Evolutionary conservation across 1,140 invertebrate species (phyloP), one percentile per base, ranked within the genome.

Genomic region (Drosophila watanabei): DNA sequence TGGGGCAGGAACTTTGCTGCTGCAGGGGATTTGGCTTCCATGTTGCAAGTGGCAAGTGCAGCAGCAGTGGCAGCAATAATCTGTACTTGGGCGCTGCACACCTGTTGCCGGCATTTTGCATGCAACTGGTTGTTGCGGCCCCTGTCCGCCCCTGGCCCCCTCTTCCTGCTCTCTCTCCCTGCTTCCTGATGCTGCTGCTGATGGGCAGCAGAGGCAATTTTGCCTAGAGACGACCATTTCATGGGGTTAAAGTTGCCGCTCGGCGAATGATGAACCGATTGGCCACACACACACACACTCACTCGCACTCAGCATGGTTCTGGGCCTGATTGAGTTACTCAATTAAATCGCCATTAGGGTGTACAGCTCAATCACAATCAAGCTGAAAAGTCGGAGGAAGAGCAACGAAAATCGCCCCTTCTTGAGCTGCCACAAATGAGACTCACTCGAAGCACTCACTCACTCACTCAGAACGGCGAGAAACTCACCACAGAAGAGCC

Each of bases 81-180:
- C 51, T 52, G 54, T 28, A 57, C 54, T 56, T 57, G 80, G 62
- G 43, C 71, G 62, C 76, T 69, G 85, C 82, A 90, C 86, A 90
- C 86, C 86, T 90, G 86, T 90, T 90, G 86, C 86, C 66, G 57
- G 58, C 81, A 88, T 86, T 91, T 91, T 90, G 79, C 86, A 90
- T 90, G 86, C 86, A 90, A 89, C 85, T 89, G 75, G 86, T 89
- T 39, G 85, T 88, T 33, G 78, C 88, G 78, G 77, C 20, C 11
- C 20, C 11, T 70, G 69, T 49, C 32, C 39, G 60, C 57, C 58
- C 7, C 18, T 20, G 32, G 51, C 54, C 56, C 59, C 37, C 52
- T 45, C 52, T 45, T 13, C 24, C 11, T 10, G 66, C 58, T 30
- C 66, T 48, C 33, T 24, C 54, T 18, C n/a, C 37, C 35, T 13